These are phyloP conservation scores for Neosalanx taihuensis DNA, from an alignment of 2,797 vertebrate genomes.

Conservation along the genomic window DNA sequence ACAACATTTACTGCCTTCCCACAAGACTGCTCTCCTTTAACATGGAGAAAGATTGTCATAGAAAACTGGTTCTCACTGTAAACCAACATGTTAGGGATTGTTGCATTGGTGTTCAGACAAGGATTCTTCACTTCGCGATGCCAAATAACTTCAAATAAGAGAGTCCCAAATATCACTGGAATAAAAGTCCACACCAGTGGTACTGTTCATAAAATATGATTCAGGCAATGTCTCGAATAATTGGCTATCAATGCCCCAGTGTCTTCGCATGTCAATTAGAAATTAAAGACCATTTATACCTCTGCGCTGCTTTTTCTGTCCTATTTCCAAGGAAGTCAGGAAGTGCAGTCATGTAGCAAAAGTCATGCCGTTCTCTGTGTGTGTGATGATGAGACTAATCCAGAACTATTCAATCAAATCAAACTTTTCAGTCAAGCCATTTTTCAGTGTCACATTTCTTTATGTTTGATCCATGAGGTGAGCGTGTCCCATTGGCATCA, in stretches of 20 bases:
- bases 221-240: slow-evolving; percentile 10
- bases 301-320: slow-evolving; percentile 8
- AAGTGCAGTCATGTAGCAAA: slow-evolving; percentile 30
- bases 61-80: slow-evolving; percentile 60
- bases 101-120: slow-evolving; percentile 53
- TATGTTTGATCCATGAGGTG: slow-evolving; percentile 67
- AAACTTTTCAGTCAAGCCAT: slow-evolving; percentile 62
- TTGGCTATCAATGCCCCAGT: slow-evolving; percentile 10
- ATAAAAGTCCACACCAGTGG: not conserved
- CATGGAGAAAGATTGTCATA: slow-evolving; percentile 57
- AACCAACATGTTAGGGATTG: slow-evolving; percentile 54
- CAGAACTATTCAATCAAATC: slow-evolving; percentile 64
- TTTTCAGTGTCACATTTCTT: slow-evolving; percentile 74
- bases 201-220: slow-evolving; percentile 8
- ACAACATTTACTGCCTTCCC: slow-evolving; percentile 67
- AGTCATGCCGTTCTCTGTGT: slow-evolving; percentile 29
- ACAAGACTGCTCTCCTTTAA: slow-evolving; percentile 64
- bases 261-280: slow-evolving; percentile 36
- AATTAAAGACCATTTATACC: slow-evolving; percentile 28
- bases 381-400: slow-evolving; percentile 63
- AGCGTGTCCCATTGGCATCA: slow-evolving; percentile 60
- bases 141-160: slow-evolving; percentile 30
- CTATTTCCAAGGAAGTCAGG: slow-evolving; percentile 27
- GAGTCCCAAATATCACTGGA: slow-evolving; percentile 5
- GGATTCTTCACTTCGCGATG: slow-evolving; percentile 26